Conservation (phyloP, 1,140 invertebrate species). For the Adelges cooleyi region DNA sequence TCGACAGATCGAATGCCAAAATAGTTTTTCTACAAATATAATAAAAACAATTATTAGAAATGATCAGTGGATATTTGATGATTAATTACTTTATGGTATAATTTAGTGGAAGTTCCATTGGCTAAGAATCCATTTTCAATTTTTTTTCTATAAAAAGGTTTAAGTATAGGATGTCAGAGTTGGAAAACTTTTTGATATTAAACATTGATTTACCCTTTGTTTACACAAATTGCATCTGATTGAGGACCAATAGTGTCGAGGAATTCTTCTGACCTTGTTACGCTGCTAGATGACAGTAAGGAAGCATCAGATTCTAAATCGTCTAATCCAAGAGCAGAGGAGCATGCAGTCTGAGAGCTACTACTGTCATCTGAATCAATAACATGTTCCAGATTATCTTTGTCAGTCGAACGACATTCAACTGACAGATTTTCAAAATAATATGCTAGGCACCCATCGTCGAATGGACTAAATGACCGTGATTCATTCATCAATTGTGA, state of each 20-base stretch:
- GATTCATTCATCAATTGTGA: constrained; percentile 18
- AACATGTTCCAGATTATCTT: not conserved
- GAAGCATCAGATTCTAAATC: not conserved
- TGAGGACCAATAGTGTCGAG: not conserved
- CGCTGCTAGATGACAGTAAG: not conserved
- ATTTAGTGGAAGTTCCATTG: not conserved
- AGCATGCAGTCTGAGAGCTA: constrained; percentile 6
- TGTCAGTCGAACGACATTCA: not conserved
- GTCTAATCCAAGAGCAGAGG: not conserved
- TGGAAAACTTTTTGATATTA: no score
- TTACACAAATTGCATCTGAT: no score
- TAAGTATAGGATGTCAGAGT: no score
- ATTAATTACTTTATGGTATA: not conserved
- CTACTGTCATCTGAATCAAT: constrained; percentile 14
- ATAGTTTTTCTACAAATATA: constrained; percentile 2
- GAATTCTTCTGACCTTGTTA: not conserved
- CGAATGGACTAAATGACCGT: not conserved
- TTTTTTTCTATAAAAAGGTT: not conserved
- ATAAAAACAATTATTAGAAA: not conserved
- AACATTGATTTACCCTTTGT: no score
- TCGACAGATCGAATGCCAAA: not conserved
- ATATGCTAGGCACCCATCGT: constrained; percentile 7
- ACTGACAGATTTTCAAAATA: not conserved
- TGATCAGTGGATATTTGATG: no score
- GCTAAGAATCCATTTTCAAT: not conserved